A percentile compares a stretch with the other conserved stretches of the same genome.
phyloP scores from a whole-genome alignment of 2,113 vertebrate species.

The Vulpes ferrilata region DNA sequence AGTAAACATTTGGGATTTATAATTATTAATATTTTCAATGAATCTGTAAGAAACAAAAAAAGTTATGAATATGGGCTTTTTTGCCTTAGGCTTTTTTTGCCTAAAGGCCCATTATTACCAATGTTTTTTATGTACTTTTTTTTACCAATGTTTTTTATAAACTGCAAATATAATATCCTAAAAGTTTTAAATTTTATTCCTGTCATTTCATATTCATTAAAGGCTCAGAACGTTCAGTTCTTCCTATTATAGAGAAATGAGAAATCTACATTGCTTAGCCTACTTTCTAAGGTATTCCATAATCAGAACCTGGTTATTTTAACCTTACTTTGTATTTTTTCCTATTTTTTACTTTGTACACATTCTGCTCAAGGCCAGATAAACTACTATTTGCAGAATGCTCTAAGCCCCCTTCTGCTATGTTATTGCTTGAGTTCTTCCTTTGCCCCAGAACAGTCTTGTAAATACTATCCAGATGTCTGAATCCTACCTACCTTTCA shows the following conservation, averaged over 20 bases:
- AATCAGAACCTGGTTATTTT: background rate
- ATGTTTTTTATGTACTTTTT: background rate
- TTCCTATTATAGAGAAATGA: background rate
- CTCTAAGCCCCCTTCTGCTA: background rate
- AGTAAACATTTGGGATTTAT: slow-evolving; percentile 12
- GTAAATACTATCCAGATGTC: background rate
- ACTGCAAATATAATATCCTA: background rate
- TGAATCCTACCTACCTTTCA: background rate
- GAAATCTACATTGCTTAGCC: background rate
- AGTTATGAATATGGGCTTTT: background rate
- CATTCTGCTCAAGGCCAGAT: background rate
- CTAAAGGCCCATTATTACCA: background rate
- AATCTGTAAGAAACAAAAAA: background rate
- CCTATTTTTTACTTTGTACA: background rate
- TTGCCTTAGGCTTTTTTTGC: too few species aligned
- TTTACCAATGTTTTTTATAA: background rate
- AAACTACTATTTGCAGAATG: background rate
- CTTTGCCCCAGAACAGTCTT: background rate
- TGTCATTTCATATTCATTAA: slow-evolving; percentile 23
- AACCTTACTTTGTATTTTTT: background rate
- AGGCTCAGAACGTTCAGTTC: background rate
- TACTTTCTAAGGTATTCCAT: background rate
- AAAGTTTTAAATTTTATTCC: slow-evolving; percentile 32
- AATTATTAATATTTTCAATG: background rate
- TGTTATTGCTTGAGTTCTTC: background rate